phyloP scores from a whole-genome alignment of 2,113 vertebrate species.

The Semnornis frantzii region DNA sequence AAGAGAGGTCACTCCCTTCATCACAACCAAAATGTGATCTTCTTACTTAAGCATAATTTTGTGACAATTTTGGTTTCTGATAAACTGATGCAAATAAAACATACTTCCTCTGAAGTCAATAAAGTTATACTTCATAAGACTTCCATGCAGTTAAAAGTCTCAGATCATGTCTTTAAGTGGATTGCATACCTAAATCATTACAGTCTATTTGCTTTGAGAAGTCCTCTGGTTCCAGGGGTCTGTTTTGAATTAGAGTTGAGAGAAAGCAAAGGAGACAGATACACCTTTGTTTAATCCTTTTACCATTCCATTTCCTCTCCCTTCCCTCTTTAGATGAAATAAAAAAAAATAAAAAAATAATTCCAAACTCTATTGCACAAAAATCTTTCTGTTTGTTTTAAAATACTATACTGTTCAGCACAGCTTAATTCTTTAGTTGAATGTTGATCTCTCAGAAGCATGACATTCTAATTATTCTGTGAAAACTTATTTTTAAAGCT shows the following conservation, averaged over 20 bases:
- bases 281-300: background rate
- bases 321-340: too few species aligned
- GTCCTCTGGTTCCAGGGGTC: background rate
- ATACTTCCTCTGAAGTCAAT: background rate
- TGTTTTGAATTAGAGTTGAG: background rate
- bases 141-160: background rate
- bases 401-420: background rate
- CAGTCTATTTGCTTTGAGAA: background rate
- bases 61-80: background rate
- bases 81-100: background rate
- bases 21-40: background rate
- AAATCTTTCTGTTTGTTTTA: background rate
- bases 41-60: background rate
- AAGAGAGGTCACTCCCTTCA: background rate
- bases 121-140: background rate
- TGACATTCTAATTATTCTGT: background rate
- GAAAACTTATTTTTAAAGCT: conserved; percentile 26
- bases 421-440: background rate
- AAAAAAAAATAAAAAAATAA: too few species aligned
- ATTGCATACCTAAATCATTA: background rate
- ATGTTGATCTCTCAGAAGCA: background rate
- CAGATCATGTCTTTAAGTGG: background rate
- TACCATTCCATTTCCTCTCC: rapidly evolving
- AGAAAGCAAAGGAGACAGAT: background rate
- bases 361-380: background rate